A percentile compares a stretch with the other conserved stretches of the same genome.
Conservation (phyloP, 2,797 vertebrate species). For the Betta splendens region DNA sequence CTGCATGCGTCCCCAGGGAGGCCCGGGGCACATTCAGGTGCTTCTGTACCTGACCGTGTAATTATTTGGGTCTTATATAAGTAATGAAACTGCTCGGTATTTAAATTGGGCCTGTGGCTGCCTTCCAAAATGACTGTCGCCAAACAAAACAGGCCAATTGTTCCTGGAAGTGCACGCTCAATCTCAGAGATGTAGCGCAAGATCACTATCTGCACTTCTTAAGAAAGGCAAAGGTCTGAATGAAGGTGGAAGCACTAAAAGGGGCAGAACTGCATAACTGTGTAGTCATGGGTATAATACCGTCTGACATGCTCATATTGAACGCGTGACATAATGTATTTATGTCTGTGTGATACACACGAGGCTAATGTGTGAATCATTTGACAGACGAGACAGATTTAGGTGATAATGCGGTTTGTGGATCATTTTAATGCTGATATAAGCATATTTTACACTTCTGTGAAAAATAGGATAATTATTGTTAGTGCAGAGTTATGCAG, state of each 20-base stretch:
- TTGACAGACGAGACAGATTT: neutral
- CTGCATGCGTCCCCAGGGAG: conserved; percentile 15
- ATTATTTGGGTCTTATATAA: conserved; percentile 55
- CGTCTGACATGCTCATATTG: conserved; percentile 20
- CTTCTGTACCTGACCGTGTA: conserved; percentile 47
- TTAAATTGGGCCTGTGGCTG: conserved; percentile 44
- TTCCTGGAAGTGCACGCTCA: conserved; percentile 43
- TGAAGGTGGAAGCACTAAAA: conserved; percentile 20
- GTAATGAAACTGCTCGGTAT: conserved; percentile 44
- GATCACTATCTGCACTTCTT: conserved; percentile 54
- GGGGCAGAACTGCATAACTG: conserved; percentile 13
- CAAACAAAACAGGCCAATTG: conserved; percentile 57
- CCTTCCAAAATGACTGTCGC: conserved; percentile 40
- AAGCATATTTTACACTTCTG: too few species aligned
- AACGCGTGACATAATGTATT: conserved; percentile 13
- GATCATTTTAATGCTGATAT: too few species aligned
- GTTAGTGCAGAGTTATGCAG: too few species aligned
- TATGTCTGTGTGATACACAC: neutral
- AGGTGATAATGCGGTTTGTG: neutral
- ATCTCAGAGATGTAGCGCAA: conserved; percentile 41
- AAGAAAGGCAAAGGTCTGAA: conserved; percentile 32
- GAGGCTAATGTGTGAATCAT: neutral
- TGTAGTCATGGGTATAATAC: conserved; percentile 15
- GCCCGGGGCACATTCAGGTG: conserved; percentile 28
- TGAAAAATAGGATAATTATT: too few species aligned